phyloP scores from a whole-genome alignment of 2,113 vertebrate genomes.

The Semnornis frantzii region DNA sequence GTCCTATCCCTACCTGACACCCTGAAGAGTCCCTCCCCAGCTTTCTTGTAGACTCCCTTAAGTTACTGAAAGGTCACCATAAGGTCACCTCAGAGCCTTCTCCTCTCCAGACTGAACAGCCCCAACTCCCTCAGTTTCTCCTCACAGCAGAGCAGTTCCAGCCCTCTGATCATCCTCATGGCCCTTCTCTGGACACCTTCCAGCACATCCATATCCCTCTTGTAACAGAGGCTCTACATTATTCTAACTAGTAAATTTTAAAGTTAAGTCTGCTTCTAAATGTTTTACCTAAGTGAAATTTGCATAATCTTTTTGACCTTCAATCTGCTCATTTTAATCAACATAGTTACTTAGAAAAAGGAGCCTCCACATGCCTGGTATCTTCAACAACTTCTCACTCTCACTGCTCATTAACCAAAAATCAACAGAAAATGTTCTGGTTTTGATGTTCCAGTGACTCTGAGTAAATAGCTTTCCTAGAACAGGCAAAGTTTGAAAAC shows the following conservation, averaged over 20 bases:
- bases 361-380: background rate
- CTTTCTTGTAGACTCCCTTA: too few species aligned
- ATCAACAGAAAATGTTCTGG: constrained; percentile 32
- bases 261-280: constrained; percentile 36
- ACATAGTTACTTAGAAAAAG: constrained; percentile 19
- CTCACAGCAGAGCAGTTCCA: too few species aligned
- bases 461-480: background rate
- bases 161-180: too few species aligned
- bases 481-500: constrained; percentile 12
- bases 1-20: too few species aligned
- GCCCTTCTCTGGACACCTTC: too few species aligned
- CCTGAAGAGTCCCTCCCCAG: too few species aligned
- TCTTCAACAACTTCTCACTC: constrained; percentile 20
- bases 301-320: constrained; percentile 43
- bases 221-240: background rate
- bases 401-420: constrained; percentile 52
- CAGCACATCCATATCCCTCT: too few species aligned
- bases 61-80: too few species aligned
- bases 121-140: too few species aligned
- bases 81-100: too few species aligned
- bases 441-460: background rate
- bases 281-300: constrained; percentile 34
- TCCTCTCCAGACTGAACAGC: too few species aligned
- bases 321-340: constrained; percentile 18
- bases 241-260: constrained; percentile 21